Percentiles rank a stretch among this genome's conserved stretches.
These are phyloP conservation scores for Autographa pulchrina DNA, from an alignment of 2,888 invertebrate species.

Conservation along the genomic window DNA sequence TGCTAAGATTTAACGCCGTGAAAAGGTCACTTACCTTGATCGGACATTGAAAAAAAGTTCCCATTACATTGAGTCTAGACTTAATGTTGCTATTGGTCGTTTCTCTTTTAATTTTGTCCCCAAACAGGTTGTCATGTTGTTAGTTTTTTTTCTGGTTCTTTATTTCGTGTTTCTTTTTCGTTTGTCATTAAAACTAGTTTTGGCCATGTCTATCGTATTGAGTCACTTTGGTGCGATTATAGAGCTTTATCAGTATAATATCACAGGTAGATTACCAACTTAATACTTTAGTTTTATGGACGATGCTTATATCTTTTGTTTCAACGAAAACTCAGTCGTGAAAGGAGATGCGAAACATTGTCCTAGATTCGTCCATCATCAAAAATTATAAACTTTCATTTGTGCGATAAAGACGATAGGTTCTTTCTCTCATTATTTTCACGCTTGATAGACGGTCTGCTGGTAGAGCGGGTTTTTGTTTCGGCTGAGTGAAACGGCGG, in stretches of 20 bases:
- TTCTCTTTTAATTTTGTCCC: constrained; percentile 62
- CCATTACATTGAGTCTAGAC: constrained; percentile 43
- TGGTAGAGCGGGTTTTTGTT: constrained; percentile 73
- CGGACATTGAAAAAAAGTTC: constrained; percentile 66
- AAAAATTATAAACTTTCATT: constrained; percentile 59
- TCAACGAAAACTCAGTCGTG: constrained; percentile 43
- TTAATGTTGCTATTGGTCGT: constrained; percentile 45
- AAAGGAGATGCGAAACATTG: constrained; percentile 47
- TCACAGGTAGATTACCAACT: constrained; percentile 17
- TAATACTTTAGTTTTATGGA: constrained; percentile 26
- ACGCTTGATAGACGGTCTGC: constrained; percentile 67
- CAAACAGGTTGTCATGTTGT: constrained; percentile 62
- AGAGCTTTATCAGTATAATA: constrained; percentile 23
- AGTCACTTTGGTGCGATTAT: constrained; percentile 60
- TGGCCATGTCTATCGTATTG: constrained; percentile 55
- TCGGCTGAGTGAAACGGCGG: constrained; percentile 82
- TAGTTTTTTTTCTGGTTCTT: constrained; percentile 36
- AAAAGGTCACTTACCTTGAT: constrained; percentile 87
- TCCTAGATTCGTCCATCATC: constrained; percentile 44
- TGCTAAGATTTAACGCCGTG: constrained; percentile 84
- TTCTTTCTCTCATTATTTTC: constrained; percentile 65
- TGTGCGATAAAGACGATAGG: constrained; percentile 56
- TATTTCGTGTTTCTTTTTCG: constrained; percentile 41
- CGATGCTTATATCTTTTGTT: constrained; percentile 41
- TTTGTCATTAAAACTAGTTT: constrained; percentile 65